phyloP scores from a whole-genome alignment of 1,140 invertebrate species.

The Macrocentrus cingulum region DNA sequence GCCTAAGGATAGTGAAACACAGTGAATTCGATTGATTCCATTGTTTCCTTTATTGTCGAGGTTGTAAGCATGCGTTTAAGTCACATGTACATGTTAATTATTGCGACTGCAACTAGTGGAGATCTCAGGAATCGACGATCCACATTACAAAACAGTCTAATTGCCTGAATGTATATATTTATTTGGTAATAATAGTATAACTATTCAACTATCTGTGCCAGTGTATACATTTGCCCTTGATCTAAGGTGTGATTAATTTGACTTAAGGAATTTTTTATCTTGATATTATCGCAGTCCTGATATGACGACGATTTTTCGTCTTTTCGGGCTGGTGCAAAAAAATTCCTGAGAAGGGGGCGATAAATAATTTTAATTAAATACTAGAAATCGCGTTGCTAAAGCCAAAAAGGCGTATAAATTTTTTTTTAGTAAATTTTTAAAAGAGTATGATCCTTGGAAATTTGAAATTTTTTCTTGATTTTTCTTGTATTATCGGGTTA shows the following conservation, averaged over 20 bases:
- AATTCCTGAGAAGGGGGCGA: too few species aligned
- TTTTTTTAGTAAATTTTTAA: too few species aligned
- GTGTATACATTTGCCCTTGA: constrained; percentile 12
- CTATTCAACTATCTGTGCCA: background rate
- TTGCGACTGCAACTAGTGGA: constrained; percentile 21
- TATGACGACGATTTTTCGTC: constrained; percentile 17
- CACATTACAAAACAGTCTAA: constrained; percentile 16
- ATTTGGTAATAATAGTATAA: constrained; percentile 5
- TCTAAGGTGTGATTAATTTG: background rate
- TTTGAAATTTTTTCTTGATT: too few species aligned
- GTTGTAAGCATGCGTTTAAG: constrained; percentile 22
- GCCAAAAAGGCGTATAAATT: too few species aligned
- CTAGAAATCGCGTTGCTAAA: too few species aligned
- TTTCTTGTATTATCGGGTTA: too few species aligned
- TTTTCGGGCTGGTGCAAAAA: too few species aligned
- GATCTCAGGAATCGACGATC: constrained; percentile 4
- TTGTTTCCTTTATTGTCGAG: constrained; percentile 24
- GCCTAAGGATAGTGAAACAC: background rate
- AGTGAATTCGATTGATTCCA: background rate
- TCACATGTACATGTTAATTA: constrained; percentile 23
- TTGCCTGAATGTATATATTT: constrained; percentile 13
- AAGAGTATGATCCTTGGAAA: too few species aligned
- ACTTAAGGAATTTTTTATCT: too few species aligned
- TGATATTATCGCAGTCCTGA: constrained; percentile 18
- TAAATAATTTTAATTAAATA: too few species aligned